These are phyloP conservation scores for Magallana gigas DNA, from an alignment of 1,140 invertebrate species.

Conservation along the genomic window DNA sequence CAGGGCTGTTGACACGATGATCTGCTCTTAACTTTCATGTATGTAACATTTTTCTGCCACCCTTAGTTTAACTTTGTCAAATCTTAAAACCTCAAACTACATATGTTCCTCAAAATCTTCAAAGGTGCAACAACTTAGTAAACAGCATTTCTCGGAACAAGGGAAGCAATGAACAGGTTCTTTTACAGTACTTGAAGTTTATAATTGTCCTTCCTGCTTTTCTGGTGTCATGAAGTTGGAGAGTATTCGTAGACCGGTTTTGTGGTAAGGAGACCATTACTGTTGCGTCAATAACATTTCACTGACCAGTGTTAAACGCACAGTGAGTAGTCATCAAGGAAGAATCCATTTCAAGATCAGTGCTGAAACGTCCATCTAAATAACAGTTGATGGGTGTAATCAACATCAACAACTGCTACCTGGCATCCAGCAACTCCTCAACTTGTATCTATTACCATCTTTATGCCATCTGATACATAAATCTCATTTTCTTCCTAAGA, in stretches of 20 bases:
- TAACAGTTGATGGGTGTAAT: neutral
- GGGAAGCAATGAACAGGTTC: neutral
- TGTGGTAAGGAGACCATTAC: neutral
- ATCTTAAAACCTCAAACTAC: neutral
- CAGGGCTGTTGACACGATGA: neutral
- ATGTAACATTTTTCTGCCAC: constrained; percentile 5
- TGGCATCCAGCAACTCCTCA: constrained; percentile 26
- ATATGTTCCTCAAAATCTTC: neutral
- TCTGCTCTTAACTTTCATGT: neutral
- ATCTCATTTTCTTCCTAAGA: constrained; percentile 21
- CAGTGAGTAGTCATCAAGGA: neutral
- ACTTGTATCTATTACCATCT: neutral
- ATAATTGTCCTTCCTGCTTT: neutral
- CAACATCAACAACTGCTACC: constrained; percentile 25
- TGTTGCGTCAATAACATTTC: neutral
- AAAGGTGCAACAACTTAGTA: neutral
- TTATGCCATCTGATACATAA: constrained; percentile 23
- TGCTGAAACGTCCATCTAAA: too few species aligned
- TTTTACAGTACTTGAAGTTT: too few species aligned
- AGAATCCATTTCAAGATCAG: too few species aligned
- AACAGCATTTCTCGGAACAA: neutral
- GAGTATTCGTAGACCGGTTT: neutral
- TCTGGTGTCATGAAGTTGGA: neutral
- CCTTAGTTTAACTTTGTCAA: constrained; percentile 8
- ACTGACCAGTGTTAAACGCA: neutral